Conservation (phyloP, 2,113 vertebrate genomes). For the Pyrgilauda ruficollis region DNA sequence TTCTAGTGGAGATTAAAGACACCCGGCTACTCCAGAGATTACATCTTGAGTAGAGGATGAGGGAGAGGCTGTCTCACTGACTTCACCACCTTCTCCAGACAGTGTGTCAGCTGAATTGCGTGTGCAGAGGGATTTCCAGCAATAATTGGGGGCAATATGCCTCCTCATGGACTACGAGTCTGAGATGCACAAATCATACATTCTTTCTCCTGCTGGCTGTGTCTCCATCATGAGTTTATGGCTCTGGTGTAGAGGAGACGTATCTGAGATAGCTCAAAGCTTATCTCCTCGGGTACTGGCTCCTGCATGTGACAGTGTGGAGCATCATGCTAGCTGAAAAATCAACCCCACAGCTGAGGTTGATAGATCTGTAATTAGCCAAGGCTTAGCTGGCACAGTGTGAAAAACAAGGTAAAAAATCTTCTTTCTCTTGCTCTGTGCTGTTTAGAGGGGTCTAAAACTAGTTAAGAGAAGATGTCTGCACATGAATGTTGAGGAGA, state of each 20-base stretch:
- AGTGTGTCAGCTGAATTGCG: neutral
- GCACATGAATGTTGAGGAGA: neutral
- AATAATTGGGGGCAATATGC: neutral
- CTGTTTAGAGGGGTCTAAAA: neutral
- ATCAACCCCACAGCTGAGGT: neutral
- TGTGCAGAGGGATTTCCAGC: neutral
- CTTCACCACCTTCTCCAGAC: neutral
- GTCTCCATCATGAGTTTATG: neutral
- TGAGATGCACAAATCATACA: neutral
- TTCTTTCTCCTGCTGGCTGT: neutral
- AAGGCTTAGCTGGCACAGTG: neutral
- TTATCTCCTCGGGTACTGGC: neutral
- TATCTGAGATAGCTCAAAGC: neutral
- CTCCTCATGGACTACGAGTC: neutral
- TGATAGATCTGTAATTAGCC: neutral
- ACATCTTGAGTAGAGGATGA: neutral
- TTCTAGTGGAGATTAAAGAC: constrained; percentile 18
- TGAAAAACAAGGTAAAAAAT: neutral
- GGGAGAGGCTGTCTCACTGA: neutral
- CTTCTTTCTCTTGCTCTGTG: neutral
- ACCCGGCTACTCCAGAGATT: neutral
- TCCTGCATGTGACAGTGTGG: neutral
- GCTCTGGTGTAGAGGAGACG: neutral
- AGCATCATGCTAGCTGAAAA: neutral
- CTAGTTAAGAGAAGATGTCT: neutral